A percentile compares a stretch with the other conserved stretches of the same genome.
Conservation (phyloP, 2,888 invertebrate genomes). For the Acanthosoma haemorrhoidale region DNA sequence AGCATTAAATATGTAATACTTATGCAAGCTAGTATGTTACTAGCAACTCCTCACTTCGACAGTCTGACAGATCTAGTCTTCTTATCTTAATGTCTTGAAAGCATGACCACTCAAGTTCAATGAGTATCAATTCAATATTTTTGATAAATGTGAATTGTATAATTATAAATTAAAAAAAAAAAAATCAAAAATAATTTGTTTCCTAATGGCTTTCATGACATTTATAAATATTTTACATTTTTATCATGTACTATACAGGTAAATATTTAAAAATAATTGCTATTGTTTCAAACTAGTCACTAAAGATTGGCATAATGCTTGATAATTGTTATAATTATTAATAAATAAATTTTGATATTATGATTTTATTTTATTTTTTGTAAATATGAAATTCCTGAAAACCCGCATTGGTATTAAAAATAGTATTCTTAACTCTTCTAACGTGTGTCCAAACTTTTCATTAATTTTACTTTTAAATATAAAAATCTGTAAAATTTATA, state of each 20-base stretch:
- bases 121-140: constrained; percentile 5
- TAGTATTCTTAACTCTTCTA: no score
- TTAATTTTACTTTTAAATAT: no score
- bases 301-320: background rate
- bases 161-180: no score
- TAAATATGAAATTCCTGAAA: no score
- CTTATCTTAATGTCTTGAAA: background rate
- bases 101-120: background rate
- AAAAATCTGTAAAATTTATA: no score
- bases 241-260: background rate
- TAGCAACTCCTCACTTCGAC: background rate
- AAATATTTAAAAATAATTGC: background rate
- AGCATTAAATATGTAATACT: background rate
- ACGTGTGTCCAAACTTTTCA: no score
- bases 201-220: background rate
- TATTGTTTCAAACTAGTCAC: background rate
- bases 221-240: background rate
- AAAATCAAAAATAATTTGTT: background rate
- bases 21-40: background rate
- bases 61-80: constrained; percentile 27
- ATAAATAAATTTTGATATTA: background rate
- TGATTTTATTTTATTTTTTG: background rate
- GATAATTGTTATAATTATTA: constrained; percentile 10
- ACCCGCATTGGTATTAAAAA: no score
- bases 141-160: no score